These are phyloP conservation scores for Creontiades dilutus DNA, from an alignment of 2,888 invertebrate species.

Conservation along the genomic window DNA sequence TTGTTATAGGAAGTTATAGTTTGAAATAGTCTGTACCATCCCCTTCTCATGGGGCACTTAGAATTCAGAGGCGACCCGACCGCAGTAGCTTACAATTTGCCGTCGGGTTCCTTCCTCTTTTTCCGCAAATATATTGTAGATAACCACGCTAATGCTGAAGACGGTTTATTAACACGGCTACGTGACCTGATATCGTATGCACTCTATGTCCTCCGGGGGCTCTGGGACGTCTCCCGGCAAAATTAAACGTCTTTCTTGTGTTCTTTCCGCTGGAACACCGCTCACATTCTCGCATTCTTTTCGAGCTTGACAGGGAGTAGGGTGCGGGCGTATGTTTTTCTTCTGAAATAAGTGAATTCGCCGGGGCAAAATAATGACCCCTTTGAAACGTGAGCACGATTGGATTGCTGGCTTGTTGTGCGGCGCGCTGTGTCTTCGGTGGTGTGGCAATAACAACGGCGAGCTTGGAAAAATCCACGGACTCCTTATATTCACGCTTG, in stretches of 20 bases:
- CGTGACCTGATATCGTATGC: conserved; percentile 59
- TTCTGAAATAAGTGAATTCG: not conserved
- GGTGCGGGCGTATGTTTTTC: not conserved
- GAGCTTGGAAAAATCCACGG: no score
- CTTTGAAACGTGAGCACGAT: conserved; percentile 6
- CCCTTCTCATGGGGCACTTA: not conserved
- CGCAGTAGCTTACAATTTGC: conserved; percentile 60
- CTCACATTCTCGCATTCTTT: conserved; percentile 13
- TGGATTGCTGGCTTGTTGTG: not conserved
- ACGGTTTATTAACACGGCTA: conserved; percentile 56
- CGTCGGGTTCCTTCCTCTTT: conserved; percentile 34
- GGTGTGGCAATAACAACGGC: no score
- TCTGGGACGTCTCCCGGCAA: conserved; percentile 44
- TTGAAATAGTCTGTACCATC: not conserved
- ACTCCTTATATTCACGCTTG: no score
- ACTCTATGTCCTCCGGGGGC: conserved; percentile 22
- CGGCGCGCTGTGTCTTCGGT: not conserved
- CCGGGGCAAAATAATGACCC: not conserved
- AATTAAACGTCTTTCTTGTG: conserved; percentile 55
- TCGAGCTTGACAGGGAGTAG: not conserved
- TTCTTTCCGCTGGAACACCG: not conserved
- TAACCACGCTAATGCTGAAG: conserved; percentile 62
- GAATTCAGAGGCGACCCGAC: conserved; percentile 34
- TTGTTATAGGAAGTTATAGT: conserved; percentile 40
- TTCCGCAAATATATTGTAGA: conserved; percentile 59